Conservation (phyloP, 1,140 invertebrate species). For the Lepidurus arcticus region DNA sequence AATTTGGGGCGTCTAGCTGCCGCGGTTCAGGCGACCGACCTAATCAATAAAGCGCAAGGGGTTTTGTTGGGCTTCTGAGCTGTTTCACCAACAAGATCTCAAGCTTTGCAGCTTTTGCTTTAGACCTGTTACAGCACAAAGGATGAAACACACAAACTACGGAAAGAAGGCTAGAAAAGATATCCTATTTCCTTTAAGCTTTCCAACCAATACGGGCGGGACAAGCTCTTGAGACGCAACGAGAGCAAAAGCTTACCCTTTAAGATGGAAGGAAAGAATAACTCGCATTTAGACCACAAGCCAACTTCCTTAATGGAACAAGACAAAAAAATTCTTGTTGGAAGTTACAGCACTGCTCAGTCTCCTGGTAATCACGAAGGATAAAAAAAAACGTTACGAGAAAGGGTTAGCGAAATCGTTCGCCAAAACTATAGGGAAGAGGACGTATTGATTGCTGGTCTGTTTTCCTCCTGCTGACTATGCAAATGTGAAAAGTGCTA, state of each 20-base stretch:
- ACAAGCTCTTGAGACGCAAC: neutral
- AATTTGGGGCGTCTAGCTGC: conserved; percentile 12
- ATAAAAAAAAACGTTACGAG: too few species aligned
- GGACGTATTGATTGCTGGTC: neutral
- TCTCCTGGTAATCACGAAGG: too few species aligned
- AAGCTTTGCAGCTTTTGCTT: neutral
- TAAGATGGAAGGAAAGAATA: neutral
- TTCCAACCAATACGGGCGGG: neutral
- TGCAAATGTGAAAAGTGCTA: neutral
- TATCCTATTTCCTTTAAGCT: neutral
- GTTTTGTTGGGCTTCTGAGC: neutral
- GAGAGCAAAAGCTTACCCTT: neutral
- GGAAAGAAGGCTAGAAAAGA: neutral
- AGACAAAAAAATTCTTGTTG: neutral
- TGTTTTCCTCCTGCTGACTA: conserved; percentile 5
- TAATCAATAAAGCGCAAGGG: conserved; percentile 17
- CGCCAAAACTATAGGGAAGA: neutral
- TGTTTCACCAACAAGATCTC: conserved; percentile 2
- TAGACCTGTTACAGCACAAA: neutral
- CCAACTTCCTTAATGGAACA: neutral
- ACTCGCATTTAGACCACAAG: neutral
- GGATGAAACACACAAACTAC: neutral
- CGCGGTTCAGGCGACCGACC: conserved; percentile 11
- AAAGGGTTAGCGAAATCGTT: neutral
- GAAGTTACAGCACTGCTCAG: too few species aligned